Evolutionary conservation across 1,140 invertebrate genomes (phyloP).

Genomic region (Heliconius hewitsoni): DNA sequence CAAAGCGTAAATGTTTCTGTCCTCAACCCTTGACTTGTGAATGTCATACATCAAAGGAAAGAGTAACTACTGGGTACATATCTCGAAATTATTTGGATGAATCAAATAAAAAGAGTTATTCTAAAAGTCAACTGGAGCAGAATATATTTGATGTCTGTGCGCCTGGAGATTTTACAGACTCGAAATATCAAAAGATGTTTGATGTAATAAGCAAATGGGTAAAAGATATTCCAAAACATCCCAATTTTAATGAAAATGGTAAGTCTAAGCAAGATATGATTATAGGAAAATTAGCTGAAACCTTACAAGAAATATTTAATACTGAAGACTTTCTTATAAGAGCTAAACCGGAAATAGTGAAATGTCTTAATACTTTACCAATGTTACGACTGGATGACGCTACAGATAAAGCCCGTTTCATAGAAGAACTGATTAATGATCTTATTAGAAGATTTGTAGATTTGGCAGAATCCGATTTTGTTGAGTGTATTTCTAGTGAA

Average conservation of each 20-base stretch:
- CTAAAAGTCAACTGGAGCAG: background rate
- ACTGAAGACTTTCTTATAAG: conserved; percentile 39
- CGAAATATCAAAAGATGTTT: background rate
- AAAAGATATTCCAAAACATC: conserved; percentile 44
- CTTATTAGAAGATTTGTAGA: conserved; percentile 35
- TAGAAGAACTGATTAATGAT: conserved; percentile 37
- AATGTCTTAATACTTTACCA: conserved; percentile 41
- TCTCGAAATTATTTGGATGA: background rate
- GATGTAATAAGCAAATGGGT: conserved; percentile 39
- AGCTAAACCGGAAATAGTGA: conserved; percentile 37
- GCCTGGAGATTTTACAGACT: background rate
- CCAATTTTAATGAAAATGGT: conserved; percentile 27
- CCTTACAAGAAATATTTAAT: conserved; percentile 35
- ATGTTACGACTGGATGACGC: conserved; percentile 46
- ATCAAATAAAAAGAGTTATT: background rate
- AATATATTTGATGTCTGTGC: background rate
- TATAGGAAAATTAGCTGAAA: conserved; percentile 30
- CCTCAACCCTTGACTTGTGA: background rate
- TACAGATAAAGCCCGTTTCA: conserved; percentile 35
- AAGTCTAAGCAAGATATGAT: conserved; percentile 37
- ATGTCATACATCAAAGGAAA: background rate
- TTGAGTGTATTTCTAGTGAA: conserved; percentile 32
- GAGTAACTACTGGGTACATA: background rate
- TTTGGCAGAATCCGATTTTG: conserved; percentile 20
- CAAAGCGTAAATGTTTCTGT: background rate